phyloP scores from a whole-genome alignment of 1,140 invertebrate species.

The Drosophila simulans region DNA sequence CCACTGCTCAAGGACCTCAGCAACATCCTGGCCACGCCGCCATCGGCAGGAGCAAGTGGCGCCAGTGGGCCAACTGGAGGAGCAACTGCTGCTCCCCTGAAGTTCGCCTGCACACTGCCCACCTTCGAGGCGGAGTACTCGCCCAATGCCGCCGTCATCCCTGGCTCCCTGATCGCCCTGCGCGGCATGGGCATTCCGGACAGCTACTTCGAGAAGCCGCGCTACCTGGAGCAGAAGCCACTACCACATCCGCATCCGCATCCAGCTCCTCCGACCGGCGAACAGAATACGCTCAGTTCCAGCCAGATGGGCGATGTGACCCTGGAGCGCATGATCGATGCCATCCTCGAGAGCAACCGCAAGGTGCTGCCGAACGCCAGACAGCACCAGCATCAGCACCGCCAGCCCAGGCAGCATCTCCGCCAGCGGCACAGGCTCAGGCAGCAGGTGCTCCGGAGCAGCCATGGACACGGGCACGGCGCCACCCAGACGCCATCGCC shows the following conservation, averaged over 20 bases:
- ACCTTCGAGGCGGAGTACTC: constrained; percentile 79
- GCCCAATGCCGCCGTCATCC: constrained; percentile 67
- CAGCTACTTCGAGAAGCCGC: constrained; percentile 81
- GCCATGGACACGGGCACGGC: neutral
- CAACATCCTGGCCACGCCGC: constrained; percentile 61
- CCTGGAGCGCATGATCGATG: constrained; percentile 83
- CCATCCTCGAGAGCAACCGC: constrained; percentile 78
- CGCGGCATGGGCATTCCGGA: constrained; percentile 79
- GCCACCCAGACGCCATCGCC: constrained; percentile 29
- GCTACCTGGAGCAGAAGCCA: constrained; percentile 65
- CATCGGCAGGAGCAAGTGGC: neutral
- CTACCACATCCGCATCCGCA: constrained; percentile 8
- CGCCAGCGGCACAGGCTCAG: constrained; percentile 19
- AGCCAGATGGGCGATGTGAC: constrained; percentile 78
- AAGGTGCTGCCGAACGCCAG: constrained; percentile 36
- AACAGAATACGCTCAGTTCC: constrained; percentile 63
- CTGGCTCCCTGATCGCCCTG: constrained; percentile 74
- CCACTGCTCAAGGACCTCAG: constrained; percentile 72
- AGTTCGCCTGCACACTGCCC: constrained; percentile 62
- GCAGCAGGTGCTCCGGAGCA: constrained; percentile 7
- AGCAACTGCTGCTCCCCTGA: constrained; percentile 4
- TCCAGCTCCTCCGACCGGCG: neutral
- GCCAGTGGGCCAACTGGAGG: neutral
- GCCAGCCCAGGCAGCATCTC: constrained; percentile 19
- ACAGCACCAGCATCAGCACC: constrained; percentile 1